Evolutionary conservation across 2,888 invertebrate genomes (phyloP), one percentile per base, ranked within the genome.

Genomic region (Heliconius cydno): DNA sequence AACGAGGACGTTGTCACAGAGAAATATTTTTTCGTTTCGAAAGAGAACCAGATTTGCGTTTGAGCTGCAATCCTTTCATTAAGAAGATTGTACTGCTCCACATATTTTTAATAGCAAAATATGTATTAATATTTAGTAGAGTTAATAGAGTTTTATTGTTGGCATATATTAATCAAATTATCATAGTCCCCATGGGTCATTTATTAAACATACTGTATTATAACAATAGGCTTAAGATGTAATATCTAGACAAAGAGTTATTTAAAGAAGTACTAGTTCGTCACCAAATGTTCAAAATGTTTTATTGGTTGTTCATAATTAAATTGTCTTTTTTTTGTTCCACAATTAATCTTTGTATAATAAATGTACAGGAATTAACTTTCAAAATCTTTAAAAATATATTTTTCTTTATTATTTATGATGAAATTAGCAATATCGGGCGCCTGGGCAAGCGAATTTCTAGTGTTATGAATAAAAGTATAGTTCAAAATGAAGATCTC

Each of bases 401-500:
- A 9, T 38, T 38, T 38, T 38, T 38, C 3, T 38, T 38, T 38
- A 38, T 38, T 38, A 38, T 4, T 30, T 30, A 30, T 4, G 10
- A 38, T 38, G 38, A 10, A 10, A 38, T 1, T 38, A 38, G 38
- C 38, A 10, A 38, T 38, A 38, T 38, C 38, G 28, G 28, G 28
- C 10, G 10, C 38, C 84, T 30, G 28, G 3, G 28, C 28, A 84
- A 84, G 77, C 74, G 79, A 79, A 80, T 72, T 80, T 81, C 52
- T 81, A 73, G 77, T 76, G 79, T 78, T 75, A 77, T 83, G 46
- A 82, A 81, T 77, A 77, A 82, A 80, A 81, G 79, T 80, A 52
- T 76, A 67, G 71, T 79, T 30, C 68, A 46, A n/a, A 79, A 67
- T 60, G 9, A 34, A 34, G 76, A 77, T 80, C 80, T 79, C 80